phyloP scores from a whole-genome alignment of 1,140 invertebrate genomes.

The Andricus grossulariae region DNA sequence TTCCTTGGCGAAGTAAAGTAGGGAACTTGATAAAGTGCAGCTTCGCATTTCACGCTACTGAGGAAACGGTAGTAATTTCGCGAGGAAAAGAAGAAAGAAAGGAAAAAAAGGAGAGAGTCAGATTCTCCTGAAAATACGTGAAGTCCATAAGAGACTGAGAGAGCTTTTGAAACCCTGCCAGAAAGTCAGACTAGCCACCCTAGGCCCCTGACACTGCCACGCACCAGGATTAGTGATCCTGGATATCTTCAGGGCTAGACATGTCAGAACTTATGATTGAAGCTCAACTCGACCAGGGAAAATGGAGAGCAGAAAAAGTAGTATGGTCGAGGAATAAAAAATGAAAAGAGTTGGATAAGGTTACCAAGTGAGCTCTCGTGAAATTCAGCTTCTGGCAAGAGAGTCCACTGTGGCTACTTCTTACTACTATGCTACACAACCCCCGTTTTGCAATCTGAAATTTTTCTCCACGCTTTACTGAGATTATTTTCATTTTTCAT shows the following conservation, averaged over 20 bases:
- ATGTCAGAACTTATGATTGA: slow-evolving; percentile 64
- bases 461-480: no score
- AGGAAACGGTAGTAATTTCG: slow-evolving; percentile 8
- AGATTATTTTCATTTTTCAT: no score
- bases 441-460: no score
- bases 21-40: slow-evolving; percentile 29
- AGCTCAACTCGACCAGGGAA: slow-evolving; percentile 53
- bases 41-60: not conserved
- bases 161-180: slow-evolving; percentile 62
- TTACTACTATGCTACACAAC: no score
- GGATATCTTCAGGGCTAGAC: slow-evolving; percentile 41
- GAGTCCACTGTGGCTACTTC: not conserved
- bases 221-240: slow-evolving; percentile 56
- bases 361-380: slow-evolving; percentile 31
- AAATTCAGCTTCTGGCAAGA: slow-evolving; percentile 38
- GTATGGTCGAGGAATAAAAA: not conserved
- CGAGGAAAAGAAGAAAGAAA: slow-evolving; percentile 17
- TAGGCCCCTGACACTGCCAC: slow-evolving; percentile 46
- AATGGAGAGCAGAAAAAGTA: slow-evolving; percentile 42
- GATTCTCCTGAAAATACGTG: slow-evolving; percentile 2
- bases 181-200: slow-evolving; percentile 47
- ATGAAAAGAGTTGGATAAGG: not conserved
- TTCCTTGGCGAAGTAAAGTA: slow-evolving; percentile 24
- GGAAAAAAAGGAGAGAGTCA: not conserved
- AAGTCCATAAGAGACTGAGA: slow-evolving; percentile 28